Evolutionary conservation across 2,888 invertebrate species (phyloP).

Genomic region (Tryphoninae sp.): DNA sequence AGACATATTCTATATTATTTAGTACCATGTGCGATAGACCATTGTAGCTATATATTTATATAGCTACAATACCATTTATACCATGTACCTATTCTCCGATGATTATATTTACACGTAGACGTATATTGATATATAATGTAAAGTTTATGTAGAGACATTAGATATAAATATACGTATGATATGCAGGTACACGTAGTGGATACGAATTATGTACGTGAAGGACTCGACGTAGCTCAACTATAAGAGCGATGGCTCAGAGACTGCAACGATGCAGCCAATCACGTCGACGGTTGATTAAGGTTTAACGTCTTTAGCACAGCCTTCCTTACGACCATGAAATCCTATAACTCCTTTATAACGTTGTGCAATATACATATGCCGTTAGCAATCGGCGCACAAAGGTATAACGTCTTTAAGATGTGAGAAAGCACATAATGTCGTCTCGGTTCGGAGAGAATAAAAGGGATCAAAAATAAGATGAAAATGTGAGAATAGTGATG

Average conservation of each 20-base stretch:
- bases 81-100: background rate
- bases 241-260: constrained; percentile 66
- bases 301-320: constrained; percentile 59
- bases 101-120: constrained; percentile 12
- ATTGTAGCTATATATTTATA: constrained; percentile 3
- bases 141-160: constrained; percentile 35
- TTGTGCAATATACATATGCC: background rate
- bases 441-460: background rate
- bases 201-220: no score
- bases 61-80: no score
- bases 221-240: constrained; percentile 34
- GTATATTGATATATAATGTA: constrained; percentile 11
- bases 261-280: constrained; percentile 72
- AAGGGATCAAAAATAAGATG: background rate
- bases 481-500: background rate
- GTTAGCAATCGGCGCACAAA: background rate
- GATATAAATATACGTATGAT: background rate
- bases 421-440: constrained; percentile 2
- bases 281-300: constrained; percentile 72
- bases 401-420: background rate
- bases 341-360: constrained; percentile 10
- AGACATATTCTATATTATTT: background rate
- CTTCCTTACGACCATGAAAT: constrained; percentile 17
- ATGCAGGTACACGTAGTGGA: background rate
- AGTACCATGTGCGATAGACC: background rate